Base-by-base conservation (phyloP, 64 coral and sea anemone genomes). In the Stichodactyla helianthus region DNA sequence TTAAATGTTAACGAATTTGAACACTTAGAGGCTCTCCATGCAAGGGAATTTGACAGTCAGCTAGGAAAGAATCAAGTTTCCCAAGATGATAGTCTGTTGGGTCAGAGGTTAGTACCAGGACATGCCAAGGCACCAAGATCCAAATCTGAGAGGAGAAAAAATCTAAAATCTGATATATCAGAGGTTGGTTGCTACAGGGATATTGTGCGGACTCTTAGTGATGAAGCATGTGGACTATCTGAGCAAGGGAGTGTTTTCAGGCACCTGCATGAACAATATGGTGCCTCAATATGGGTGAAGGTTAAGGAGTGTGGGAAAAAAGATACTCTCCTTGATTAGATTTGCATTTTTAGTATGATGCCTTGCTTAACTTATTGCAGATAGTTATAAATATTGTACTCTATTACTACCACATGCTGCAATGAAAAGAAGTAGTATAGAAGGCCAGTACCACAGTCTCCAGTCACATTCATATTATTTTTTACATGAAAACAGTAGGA, bases 231-330 rank as follows among this genome's bases (percentile, higher is more conserved):
- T 35, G 62, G 51, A 70, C 27, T 85, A 44, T 62, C 79, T n/a
- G 95, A 98, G 15, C 79, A 86, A 54, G 23, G 71, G 0, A 94
- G 90, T 52, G 35, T 78, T 6, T 99, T 99, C 79, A 92, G 83
- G 56, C 63, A 86, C 56, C 88, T 99, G 50, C 97, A 99, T 91
- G 85, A 94, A 77, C 80, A 86, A 16, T 99, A 94, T 89, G 93
- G 97, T 54, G 97, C 91, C 6, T 95, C 97, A 86, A 95, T 99
- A 85, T 95, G 97, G 93, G 93, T 95, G 31, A 99, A 99, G 88
- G 93, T 92, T 26, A 92, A 93, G 79, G 97, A 99, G 88, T 95
- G 80, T 90, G 93, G 93, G 51, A 83, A 85, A 50, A 90, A 95
- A 61, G 93, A 88, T 57, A 23, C 68, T 11, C 3, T 74, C 10